A percentile compares a stretch with the other conserved stretches of the same genome.
phyloP scores from a whole-genome alignment of 2,113 vertebrate species.

The Strix aluco region DNA sequence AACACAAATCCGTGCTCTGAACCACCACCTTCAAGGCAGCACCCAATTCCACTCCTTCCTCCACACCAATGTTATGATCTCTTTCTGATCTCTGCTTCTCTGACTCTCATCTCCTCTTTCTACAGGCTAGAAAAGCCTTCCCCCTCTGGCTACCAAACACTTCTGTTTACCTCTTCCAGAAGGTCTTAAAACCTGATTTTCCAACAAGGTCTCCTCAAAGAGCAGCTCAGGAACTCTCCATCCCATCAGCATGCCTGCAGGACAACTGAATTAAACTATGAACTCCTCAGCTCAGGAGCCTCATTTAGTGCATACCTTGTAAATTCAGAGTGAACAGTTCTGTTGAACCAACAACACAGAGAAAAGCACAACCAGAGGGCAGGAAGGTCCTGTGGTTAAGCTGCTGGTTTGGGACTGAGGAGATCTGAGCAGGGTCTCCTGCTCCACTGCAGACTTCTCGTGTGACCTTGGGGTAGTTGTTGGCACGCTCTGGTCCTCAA shows the following conservation, averaged over 20 bases:
- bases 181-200: not conserved
- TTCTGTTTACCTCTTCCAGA: not conserved
- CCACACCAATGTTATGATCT: not conserved
- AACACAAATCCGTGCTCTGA: not conserved
- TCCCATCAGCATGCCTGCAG: not conserved
- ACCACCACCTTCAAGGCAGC: not conserved
- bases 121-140: not conserved
- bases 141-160: not conserved
- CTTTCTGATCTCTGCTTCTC: not conserved
- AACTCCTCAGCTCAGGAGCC: not conserved
- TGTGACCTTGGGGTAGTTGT: not conserved
- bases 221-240: not conserved
- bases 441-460: not conserved
- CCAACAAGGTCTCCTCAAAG: not conserved
- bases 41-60: not conserved
- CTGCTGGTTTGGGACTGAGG: not conserved
- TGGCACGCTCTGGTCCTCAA: not conserved
- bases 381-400: not conserved
- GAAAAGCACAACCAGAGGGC: not conserved
- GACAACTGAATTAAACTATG: not conserved
- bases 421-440: not conserved
- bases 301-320: not conserved
- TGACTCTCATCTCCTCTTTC: not conserved
- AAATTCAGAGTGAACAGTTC: not conserved
- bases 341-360: not conserved